Base-by-base conservation (phyloP, 2,113 vertebrate genomes). In the Elanoides forficatus region DNA sequence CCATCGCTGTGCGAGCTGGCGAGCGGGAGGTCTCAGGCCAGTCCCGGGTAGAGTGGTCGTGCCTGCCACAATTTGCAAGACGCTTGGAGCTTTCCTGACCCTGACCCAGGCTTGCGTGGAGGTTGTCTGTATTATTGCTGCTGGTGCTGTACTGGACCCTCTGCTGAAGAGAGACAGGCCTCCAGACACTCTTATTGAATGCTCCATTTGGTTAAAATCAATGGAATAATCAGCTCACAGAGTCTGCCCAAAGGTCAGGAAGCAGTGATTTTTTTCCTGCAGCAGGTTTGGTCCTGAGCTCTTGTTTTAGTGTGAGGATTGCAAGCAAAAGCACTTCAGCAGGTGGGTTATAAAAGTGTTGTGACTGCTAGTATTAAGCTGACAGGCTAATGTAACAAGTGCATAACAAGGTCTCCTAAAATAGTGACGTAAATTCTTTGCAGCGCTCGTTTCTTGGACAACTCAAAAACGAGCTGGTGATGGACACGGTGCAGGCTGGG, bases 221-320 rank as follows among this genome's bases (percentile, higher is more conserved):
- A 97, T 86, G 85, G 60, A 81, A 94, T 95, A 86, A 95, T 96
- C 94, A 94, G 79, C 79, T 79, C 40, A n/a, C 62, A 38, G 85
- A 62, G 85, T 55, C 92, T 93, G 67, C 79, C 85, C 90, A 95
- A 88, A 97, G 95, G 93, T 96, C 92, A 93, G 79, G 74, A 94
- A 70, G 63, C 95, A 92, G 85, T 2, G 53, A 56, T 89, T 76
- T 96, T 96, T 95, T 89, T 66, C 87, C 88, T 86, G 53, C 71
- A 50, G 85, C 90, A 70, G 58, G 74, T 93, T 92, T 73, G 62
- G 81, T 92, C 66, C 78, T n/a, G 58, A 81, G 75, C 68, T 68
- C 53, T 87, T 95, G 81, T 75, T 94, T 73, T 38, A 53, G 40
- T 11, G 26, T 16, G n/a, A 78, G 74, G 71, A 62, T n/a, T 70